phyloP scores from a whole-genome alignment of 2,113 vertebrate species.

The Oreotrochilus melanogaster region DNA sequence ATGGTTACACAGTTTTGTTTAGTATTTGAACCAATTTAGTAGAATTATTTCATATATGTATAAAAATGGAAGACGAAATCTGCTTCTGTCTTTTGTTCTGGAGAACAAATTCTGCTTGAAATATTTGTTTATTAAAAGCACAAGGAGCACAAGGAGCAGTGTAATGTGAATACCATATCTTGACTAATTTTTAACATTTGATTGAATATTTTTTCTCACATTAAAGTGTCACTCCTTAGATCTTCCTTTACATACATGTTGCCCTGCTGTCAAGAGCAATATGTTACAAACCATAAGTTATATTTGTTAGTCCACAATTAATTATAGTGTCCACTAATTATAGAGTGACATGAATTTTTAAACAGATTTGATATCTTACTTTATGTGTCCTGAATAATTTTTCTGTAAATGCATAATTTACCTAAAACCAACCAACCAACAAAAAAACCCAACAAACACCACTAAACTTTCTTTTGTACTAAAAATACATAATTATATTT shows the following conservation, averaged over 20 bases:
- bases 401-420: neutral
- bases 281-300: neutral
- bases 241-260: neutral
- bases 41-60: neutral
- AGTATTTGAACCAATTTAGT: neutral
- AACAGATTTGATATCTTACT: neutral
- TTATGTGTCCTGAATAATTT: neutral
- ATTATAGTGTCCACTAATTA: too few species aligned
- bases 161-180: neutral
- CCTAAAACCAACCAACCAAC: neutral
- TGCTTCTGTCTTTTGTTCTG: neutral
- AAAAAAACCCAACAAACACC: neutral
- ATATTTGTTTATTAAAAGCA: neutral
- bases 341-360: neutral
- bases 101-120: neutral
- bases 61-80: neutral
- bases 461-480: neutral
- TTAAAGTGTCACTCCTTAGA: neutral
- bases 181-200: neutral
- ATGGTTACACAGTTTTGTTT: neutral
- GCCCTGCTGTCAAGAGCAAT: neutral
- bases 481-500: neutral
- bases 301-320: too few species aligned
- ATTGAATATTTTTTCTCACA: neutral
- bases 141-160: neutral